Evolutionary conservation across 1,140 invertebrate species (phyloP), one percentile per base, ranked within the genome.

Genomic region (Euschistus heros): DNA sequence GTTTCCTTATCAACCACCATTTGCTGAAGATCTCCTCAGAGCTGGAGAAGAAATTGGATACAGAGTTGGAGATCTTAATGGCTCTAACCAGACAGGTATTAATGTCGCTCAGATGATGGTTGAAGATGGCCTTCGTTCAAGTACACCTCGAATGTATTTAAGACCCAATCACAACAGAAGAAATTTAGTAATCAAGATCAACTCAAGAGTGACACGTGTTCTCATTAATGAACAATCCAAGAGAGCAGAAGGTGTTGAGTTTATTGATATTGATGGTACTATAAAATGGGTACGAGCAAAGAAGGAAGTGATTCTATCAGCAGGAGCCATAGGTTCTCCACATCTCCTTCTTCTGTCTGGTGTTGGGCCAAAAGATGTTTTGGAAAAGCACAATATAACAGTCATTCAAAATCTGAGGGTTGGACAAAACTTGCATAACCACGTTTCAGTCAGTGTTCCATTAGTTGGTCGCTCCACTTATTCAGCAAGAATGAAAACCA

Each of bases 321-420:
- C 82, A 17, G 88, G 88, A 1, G 78, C 85, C 0, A 80, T 89
- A 46, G 85, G 86, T 61, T 84, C 86, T 5, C 83, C 87, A 0
- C 86, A 89, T 70, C 69, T 91, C 3, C 74, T 91, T 14, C 82
- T 88, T 82, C 73, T 88, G 2, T 87, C 85, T 0, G 86, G 86
- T 2, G 78, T 89, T 13, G 86, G 86, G 0, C 84, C 85, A 4
- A 77, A 73, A 33, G 73, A 81, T 37, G 78, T 85, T 14, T 71
- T 88, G 0, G 69, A 76, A 1, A 74, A 77, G 20, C 68, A 79
- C 0, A 75, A 76, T 4, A 78, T 83, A 26, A 71, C 74, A 4
- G 69, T 78, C 0, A 68, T 79, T 7, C 73, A 75, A 18, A 78
- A 85, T 68, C 72, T 86, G 0, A 66, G 75, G 0, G 84, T 86